Evolutionary conservation across 2,113 vertebrate species (phyloP).

Genomic region (Trichomycterus rosablanca): DNA sequence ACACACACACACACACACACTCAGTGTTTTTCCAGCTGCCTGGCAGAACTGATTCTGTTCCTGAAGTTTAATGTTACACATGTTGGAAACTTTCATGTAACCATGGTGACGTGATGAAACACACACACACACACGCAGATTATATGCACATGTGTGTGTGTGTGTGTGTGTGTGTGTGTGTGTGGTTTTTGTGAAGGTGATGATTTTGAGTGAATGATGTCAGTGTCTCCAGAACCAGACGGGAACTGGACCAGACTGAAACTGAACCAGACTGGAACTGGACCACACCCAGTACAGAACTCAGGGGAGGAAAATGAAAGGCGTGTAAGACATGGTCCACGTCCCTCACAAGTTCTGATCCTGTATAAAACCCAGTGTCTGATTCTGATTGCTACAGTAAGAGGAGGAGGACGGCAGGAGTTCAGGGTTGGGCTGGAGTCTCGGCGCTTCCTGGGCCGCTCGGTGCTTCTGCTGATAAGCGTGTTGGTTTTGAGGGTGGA

Average conservation of each 20-base stretch:
- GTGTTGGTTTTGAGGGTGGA: not conserved
- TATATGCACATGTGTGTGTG: conserved; percentile 9
- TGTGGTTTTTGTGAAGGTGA: conserved; percentile 20
- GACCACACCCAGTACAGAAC: conserved; percentile 26
- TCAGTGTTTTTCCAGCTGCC: conserved; percentile 38
- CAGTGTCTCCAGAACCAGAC: conserved; percentile 12
- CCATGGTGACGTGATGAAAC: not conserved
- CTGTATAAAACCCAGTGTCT: no score
- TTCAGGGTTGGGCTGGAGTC: not conserved
- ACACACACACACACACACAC: not conserved
- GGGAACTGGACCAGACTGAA: conserved; percentile 18
- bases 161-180: not conserved
- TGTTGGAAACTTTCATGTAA: not conserved
- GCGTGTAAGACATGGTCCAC: no score
- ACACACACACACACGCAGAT: not conserved
- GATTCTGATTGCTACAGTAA: no score
- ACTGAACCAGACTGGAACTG: not conserved
- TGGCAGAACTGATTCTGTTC: conserved; percentile 13
- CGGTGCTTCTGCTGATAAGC: not conserved
- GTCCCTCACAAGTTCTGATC: no score
- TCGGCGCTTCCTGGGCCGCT: no score
- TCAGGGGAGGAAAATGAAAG: not conserved
- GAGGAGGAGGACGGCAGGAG: not conserved
- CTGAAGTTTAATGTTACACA: conserved; percentile 20
- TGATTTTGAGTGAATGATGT: conserved; percentile 36